Evolutionary conservation across 2,797 vertebrate genomes (phyloP).

Genomic region (Notolepis coatsorum): DNA sequence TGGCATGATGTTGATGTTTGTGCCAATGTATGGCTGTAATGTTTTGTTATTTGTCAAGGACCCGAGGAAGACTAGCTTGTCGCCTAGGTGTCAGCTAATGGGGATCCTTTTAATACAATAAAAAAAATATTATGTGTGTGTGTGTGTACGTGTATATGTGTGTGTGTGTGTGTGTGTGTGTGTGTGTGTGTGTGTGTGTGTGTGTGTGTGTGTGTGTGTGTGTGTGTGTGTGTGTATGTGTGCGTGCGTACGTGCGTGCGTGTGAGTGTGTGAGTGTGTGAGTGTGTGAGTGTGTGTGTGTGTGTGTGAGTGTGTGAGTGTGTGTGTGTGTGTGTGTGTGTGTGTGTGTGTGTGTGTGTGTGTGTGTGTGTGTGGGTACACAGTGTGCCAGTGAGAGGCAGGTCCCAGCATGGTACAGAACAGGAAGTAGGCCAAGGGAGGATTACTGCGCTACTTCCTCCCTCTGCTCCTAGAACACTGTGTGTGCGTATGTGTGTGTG

Average conservation of each 20-base stretch:
- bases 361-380: not conserved
- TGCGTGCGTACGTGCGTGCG: constrained; percentile 1
- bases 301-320: not conserved
- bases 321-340: constrained; percentile 4
- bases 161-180: not conserved
- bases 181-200: not conserved
- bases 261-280: not conserved
- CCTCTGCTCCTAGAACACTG: constrained; percentile 41
- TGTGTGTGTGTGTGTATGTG: constrained; percentile 9
- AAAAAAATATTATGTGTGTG: too few relatives aligned
- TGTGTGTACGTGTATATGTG: too few relatives aligned
- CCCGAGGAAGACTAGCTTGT: too few relatives aligned
- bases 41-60: too few relatives aligned
- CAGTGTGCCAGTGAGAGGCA: constrained; percentile 12
- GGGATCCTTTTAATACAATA: too few relatives aligned
- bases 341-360: constrained; percentile 15
- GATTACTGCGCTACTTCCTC: constrained; percentile 68
- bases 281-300: not conserved
- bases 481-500: constrained; percentile 10
- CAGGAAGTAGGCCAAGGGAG: constrained; percentile 75
- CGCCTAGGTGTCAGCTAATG: too few relatives aligned
- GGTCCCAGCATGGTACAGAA: constrained; percentile 60
- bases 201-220: constrained; percentile 6
- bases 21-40: too few relatives aligned
- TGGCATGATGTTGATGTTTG: too few relatives aligned